These are phyloP conservation scores for Lacerta viridis DNA, from an alignment of 2,797 vertebrate species.

Conservation along the genomic window DNA sequence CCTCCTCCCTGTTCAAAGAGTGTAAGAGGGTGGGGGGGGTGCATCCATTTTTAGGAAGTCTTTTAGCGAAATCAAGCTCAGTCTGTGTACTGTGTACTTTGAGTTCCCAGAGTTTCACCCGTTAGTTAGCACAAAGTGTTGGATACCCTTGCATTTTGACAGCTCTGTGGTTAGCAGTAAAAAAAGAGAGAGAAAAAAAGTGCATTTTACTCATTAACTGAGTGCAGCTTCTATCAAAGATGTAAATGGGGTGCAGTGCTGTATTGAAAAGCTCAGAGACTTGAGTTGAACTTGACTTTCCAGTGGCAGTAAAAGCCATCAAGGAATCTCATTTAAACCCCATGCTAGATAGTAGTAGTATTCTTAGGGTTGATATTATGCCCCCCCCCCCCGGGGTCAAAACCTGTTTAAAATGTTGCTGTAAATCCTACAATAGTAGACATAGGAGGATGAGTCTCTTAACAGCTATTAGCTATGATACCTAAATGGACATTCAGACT, in stretches of 20 bases:
- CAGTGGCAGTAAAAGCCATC: slow-evolving; percentile 3
- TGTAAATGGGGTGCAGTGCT: neutral
- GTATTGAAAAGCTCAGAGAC: neutral
- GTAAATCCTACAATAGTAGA: neutral
- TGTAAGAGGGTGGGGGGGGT: neutral
- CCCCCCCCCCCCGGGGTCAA: neutral
- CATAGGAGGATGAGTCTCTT: neutral
- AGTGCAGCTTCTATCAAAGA: neutral
- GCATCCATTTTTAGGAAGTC: neutral
- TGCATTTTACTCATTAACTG: neutral
- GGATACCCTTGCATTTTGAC: rapidly evolving
- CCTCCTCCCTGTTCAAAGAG: neutral
- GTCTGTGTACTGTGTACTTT: neutral
- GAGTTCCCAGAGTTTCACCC: neutral
- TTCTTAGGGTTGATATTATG: neutral
- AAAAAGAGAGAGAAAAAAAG: neutral
- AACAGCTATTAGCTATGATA: neutral
- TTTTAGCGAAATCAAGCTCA: neutral
- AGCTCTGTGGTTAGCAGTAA: neutral
- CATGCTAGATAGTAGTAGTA: neutral
- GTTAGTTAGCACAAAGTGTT: neutral
- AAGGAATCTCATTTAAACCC: neutral
- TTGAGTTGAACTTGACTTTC: slow-evolving; percentile 7
- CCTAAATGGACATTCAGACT: neutral
- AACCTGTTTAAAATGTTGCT: neutral